phyloP scores from a whole-genome alignment of 2,113 vertebrate species.

The Egretta garzetta region DNA sequence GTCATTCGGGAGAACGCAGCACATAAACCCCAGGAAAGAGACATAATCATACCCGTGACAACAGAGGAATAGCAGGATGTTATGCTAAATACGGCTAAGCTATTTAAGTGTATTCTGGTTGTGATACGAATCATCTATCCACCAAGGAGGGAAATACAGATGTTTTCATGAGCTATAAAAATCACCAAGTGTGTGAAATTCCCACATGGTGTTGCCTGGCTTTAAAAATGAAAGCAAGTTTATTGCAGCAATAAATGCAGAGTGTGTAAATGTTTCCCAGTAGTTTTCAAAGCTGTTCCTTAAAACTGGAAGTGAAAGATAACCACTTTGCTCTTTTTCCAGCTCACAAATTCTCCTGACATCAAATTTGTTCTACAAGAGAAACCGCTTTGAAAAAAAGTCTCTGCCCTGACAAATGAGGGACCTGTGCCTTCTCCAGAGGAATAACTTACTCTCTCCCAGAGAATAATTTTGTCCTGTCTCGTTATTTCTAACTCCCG shows the following conservation, averaged over 20 bases:
- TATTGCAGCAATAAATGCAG: not conserved
- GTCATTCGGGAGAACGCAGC: not conserved
- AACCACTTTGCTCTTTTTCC: not conserved
- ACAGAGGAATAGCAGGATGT: not conserved
- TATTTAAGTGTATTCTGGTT: not conserved
- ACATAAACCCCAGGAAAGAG: not conserved
- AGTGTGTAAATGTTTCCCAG: not conserved
- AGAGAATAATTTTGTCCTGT: not conserved
- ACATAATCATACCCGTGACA: rapidly evolving
- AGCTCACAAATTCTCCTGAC: not conserved
- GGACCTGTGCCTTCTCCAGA: not conserved
- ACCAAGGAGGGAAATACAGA: not conserved
- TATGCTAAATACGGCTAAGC: not conserved
- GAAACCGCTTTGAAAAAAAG: not conserved
- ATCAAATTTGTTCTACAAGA: not conserved
- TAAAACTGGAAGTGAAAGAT: not conserved
- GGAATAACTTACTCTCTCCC: not conserved
- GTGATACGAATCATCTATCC: not conserved
- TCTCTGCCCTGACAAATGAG: not conserved
- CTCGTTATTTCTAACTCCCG: not conserved
- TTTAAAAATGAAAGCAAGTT: not conserved
- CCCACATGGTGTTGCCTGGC: not conserved
- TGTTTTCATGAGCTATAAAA: not conserved
- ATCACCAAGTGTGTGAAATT: not conserved
- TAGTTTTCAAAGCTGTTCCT: not conserved